A percentile compares a stretch with the other conserved stretches of the same genome.
These are phyloP conservation scores for Dendrophyllia cribrosa DNA, from an alignment of 64 coral and sea anemone species.

Conservation along the genomic window DNA sequence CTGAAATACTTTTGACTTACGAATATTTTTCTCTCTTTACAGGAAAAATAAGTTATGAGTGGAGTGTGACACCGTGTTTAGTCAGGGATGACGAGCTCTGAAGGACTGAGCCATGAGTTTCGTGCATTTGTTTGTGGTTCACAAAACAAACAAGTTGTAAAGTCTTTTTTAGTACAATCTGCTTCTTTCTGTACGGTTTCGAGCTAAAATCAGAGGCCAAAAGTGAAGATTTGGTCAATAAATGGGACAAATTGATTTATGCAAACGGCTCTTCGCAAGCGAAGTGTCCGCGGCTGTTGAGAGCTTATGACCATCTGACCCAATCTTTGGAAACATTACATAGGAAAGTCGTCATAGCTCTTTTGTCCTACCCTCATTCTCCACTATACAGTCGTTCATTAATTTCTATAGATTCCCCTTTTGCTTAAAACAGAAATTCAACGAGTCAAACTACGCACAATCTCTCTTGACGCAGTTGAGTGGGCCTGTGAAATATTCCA, in stretches of 20 bases:
- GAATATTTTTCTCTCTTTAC: neutral
- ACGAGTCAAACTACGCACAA: neutral
- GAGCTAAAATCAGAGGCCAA: neutral
- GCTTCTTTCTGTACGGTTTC: neutral
- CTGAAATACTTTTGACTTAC: neutral
- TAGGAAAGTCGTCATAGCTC: neutral
- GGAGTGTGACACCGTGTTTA: no score
- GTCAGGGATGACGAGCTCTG: neutral
- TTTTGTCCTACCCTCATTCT: neutral
- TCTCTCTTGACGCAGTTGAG: conserved; percentile 33
- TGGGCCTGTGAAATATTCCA: conserved; percentile 12
- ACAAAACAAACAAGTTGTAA: neutral
- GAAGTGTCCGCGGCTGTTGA: neutral
- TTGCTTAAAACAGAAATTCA: neutral
- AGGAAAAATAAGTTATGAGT: neutral
- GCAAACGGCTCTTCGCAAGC: neutral
- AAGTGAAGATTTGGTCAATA: neutral
- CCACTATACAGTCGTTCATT: neutral
- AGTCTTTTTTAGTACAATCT: neutral
- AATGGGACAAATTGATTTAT: neutral
- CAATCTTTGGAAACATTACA: neutral
- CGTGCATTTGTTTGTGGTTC: neutral
- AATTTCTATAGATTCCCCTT: neutral
- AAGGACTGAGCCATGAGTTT: neutral
- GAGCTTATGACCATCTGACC: neutral